These are phyloP conservation scores for Callaeas wilsoni DNA, from an alignment of 2,113 vertebrate species.

Conservation along the genomic window DNA sequence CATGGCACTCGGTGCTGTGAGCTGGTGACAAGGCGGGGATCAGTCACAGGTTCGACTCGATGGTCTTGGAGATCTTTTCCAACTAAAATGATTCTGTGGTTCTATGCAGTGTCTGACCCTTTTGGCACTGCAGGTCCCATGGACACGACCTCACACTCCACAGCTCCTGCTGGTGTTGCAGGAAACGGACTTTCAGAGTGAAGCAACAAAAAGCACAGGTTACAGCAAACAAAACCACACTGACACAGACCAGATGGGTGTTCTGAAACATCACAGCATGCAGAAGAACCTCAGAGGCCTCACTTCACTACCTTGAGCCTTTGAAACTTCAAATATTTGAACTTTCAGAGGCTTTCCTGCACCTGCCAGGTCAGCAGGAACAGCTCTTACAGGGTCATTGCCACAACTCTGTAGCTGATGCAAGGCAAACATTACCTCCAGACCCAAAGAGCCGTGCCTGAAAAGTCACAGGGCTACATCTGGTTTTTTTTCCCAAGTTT, in stretches of 20 bases:
- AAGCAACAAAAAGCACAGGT: neutral
- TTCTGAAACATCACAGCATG: neutral
- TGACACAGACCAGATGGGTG: neutral
- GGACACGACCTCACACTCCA: neutral
- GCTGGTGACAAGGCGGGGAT: neutral
- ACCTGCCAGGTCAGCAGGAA: neutral
- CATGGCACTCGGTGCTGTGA: accelerated
- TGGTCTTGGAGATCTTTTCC: neutral
- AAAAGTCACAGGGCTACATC: neutral
- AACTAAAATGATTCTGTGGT: neutral
- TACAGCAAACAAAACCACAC: neutral
- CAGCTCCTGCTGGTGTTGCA: neutral
- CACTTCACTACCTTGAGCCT: neutral
- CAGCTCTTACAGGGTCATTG: neutral
- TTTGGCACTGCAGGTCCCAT: neutral
- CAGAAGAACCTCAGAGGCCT: neutral
- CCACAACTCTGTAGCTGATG: neutral
- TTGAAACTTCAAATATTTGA: conserved; percentile 56
- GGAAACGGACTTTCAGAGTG: neutral
- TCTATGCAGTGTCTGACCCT: neutral
- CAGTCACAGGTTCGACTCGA: neutral
- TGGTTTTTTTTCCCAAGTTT: neutral
- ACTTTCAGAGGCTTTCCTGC: neutral
- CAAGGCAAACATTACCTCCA: neutral
- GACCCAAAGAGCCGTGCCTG: neutral